phyloP scores from a whole-genome alignment of 2,888 invertebrate genomes.

The Clanis bilineata region DNA sequence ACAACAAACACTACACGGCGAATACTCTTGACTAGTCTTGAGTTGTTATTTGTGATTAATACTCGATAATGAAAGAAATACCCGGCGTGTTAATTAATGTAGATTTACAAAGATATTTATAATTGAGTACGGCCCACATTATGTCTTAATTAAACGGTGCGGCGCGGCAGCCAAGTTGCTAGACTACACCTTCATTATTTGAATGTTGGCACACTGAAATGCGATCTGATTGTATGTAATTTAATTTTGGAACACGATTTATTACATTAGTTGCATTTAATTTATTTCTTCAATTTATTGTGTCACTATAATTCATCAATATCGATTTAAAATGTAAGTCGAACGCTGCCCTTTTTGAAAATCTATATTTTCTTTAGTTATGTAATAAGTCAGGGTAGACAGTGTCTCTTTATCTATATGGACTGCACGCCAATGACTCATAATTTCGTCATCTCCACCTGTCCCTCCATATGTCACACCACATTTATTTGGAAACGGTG shows the following conservation, averaged over 20 bases:
- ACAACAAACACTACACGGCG: conserved; percentile 4
- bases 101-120: conserved; percentile 13
- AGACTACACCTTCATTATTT: neutral
- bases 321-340: no score
- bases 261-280: neutral
- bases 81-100: conserved; percentile 11
- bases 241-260: neutral
- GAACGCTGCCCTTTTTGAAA: no score
- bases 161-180: neutral
- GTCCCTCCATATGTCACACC: no score
- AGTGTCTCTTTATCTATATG: no score
- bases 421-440: no score
- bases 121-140: conserved; percentile 4
- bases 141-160: conserved; percentile 4
- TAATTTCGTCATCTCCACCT: no score
- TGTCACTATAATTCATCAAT: no score
- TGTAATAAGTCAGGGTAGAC: no score
- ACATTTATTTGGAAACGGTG: no score
- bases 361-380: no score
- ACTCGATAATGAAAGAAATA: conserved; percentile 13
- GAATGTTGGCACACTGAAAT: neutral
- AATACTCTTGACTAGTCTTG: neutral
- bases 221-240: neutral
- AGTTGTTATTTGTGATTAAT: conserved; percentile 20
- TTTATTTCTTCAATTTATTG: no score